Base-by-base conservation (phyloP, 1,140 invertebrate genomes). In the Drosophila gunungcola region DNA sequence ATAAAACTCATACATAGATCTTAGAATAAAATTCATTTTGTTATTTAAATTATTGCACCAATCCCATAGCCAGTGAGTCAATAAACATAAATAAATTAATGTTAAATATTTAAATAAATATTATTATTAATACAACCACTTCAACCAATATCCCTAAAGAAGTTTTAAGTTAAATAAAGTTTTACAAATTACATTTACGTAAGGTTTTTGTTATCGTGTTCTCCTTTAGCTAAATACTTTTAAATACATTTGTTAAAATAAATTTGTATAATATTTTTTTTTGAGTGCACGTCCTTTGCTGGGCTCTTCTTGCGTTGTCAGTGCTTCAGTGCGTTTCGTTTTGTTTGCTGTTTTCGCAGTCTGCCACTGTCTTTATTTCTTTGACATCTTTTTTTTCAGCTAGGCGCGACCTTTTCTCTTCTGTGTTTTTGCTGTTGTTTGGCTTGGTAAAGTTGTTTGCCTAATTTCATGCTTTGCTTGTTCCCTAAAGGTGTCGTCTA, bases 391-490 rank as follows among this genome's bases (percentile, higher is more conserved):
- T 16, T 57, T 48, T 34, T 42, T 36, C 61, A 42, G 46, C 65
- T 53, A 68, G 43, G 42, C 51, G 64, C 67, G 53, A 29, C 34
- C 55, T 43, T 38, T 29, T 41, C 62, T 21, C 45, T 61, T 56
- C 39, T 39, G 6, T 41, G 32, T 49, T 52, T 29, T 51, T 42
- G 32, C 25, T 75, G 25, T 54, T 73, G n/a, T 67, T 58, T 46
- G 55, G 46, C 58, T 78, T 56, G 42, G 56, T 42, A 55, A 81
- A 80, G 62, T 84, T 89, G 69, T 80, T 89, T 89, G 80, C 84
- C 80, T 80, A 89, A 89, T 89, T 89, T 89, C 77, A 89, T 84
- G 84, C 80, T 78, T 89, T 89, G 81, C 79, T 89, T 89, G 70
- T 65, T 73, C 39, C 46, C 48, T 70, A 89, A 89, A 72, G 58